Evolutionary conservation across 2,797 vertebrate species (phyloP).

Genomic region (Avahi laniger): DNA sequence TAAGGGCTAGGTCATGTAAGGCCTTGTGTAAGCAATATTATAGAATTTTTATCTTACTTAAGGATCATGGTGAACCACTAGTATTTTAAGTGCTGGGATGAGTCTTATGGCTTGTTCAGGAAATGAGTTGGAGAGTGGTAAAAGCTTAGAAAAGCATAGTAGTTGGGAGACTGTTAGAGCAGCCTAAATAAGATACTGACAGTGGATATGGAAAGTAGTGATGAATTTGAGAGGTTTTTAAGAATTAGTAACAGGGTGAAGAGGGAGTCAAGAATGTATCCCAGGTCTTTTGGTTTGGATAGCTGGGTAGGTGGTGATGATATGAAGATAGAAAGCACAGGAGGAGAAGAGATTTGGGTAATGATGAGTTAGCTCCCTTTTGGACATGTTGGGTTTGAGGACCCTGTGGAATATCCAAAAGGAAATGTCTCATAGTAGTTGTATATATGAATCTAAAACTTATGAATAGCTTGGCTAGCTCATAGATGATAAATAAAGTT

Average conservation of each 20-base stretch:
- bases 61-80: not conserved
- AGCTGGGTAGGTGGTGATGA: not conserved
- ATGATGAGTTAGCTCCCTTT: not conserved
- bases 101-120: not conserved
- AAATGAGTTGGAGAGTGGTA: not conserved
- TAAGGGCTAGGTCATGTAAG: not conserved
- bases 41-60: not conserved
- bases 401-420: not conserved
- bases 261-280: not conserved
- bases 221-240: not conserved
- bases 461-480: not conserved
- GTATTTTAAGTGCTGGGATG: conserved; percentile 6
- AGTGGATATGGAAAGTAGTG: not conserved
- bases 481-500: not conserved
- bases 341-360: not conserved
- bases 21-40: not conserved
- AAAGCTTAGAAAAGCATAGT: not conserved
- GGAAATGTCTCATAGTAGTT: not conserved
- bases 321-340: not conserved
- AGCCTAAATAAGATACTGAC: not conserved
- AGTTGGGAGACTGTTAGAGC: not conserved
- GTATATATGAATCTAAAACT: not conserved
- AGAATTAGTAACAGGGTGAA: not conserved
- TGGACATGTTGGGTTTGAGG: not conserved
- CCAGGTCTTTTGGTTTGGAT: not conserved